phyloP scores from a whole-genome alignment of 2,113 vertebrate species.

The Petroica traversi region DNA sequence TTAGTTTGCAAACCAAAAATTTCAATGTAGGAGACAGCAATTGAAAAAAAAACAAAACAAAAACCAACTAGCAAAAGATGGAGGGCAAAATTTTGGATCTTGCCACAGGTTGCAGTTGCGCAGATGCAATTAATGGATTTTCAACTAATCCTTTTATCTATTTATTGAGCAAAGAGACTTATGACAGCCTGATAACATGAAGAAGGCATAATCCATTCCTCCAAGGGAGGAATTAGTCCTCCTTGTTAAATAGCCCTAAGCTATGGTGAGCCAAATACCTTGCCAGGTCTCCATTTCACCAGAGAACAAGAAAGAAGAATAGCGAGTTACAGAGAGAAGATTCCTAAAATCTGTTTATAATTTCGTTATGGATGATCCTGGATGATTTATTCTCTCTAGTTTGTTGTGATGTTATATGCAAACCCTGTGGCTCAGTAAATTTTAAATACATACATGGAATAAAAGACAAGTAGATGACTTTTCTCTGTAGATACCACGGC shows the following conservation, averaged over 20 bases:
- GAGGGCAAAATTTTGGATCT: not conserved
- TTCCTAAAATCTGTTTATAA: not conserved
- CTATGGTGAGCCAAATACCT: not conserved
- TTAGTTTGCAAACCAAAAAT: not conserved
- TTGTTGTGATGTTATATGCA: not conserved
- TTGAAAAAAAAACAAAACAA: not conserved
- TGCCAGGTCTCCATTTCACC: not conserved
- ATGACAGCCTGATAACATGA: not conserved
- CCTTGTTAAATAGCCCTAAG: not conserved
- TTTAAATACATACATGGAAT: not conserved
- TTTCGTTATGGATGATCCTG: not conserved
- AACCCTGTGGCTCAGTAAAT: not conserved
- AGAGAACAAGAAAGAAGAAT: not conserved
- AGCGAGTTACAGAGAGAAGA: not conserved
- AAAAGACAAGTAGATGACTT: not conserved
- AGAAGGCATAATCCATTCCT: not conserved
- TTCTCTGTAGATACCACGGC: not conserved
- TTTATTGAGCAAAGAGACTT: not conserved
- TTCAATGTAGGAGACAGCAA: not conserved
- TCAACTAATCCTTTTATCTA: not conserved
- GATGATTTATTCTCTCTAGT: not conserved
- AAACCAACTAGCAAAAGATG: not conserved
- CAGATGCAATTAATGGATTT: not conserved
- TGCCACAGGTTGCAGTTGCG: not conserved
- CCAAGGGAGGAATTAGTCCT: not conserved